Evolutionary conservation across 2,797 vertebrate genomes (phyloP), one percentile per base, ranked within the genome.

Genomic region (Rhinoraja longicauda): DNA sequence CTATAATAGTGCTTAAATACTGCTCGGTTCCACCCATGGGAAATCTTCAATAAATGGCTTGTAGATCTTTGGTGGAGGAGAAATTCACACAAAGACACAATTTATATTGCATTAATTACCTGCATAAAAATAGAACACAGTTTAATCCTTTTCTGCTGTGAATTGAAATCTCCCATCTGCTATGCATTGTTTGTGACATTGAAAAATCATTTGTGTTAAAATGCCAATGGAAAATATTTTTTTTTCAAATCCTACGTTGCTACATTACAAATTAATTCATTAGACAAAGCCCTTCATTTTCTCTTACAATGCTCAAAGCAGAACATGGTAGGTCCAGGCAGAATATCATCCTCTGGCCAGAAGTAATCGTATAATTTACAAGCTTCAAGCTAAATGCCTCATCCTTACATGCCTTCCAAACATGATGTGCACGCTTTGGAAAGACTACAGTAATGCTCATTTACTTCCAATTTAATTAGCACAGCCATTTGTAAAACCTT

Each of bases 131-230:
- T 64, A 64, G 21, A 64, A 67, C 7, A 36, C 17, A 36, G 62
- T 21, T 19, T 88, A n/a, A 67, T 67, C 84, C 19, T 67, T 88
- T 88, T 67, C 67, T 21, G 17, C 59, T 24, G 17, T 10, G 8
- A 88, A 88, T 88, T 88, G 88, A 67, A 32, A 88, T 67, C 32
- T 67, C 17, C 17, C n/a, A 88, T 67, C 84, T 67, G n/a, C 17
- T 88, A n/a, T 24, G 84, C 8, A 19, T 21, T 88, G n/a, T 21
- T 62, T 1, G 53, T 84, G 62, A 88, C 62, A 67, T 88, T 88
- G 67, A 88, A 67, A 67, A 88, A 67, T 32, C 59, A 67, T 19
- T 67, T 9, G 1, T 67, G 15, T 64, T 67, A 36, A 88, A 88
- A 67, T 88, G n/a, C 64, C 84, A 88, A 88, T 10, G n/a, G n/a